These are phyloP conservation scores for Cydia strobilella DNA, from an alignment of 1,140 invertebrate species.

Conservation along the genomic window DNA sequence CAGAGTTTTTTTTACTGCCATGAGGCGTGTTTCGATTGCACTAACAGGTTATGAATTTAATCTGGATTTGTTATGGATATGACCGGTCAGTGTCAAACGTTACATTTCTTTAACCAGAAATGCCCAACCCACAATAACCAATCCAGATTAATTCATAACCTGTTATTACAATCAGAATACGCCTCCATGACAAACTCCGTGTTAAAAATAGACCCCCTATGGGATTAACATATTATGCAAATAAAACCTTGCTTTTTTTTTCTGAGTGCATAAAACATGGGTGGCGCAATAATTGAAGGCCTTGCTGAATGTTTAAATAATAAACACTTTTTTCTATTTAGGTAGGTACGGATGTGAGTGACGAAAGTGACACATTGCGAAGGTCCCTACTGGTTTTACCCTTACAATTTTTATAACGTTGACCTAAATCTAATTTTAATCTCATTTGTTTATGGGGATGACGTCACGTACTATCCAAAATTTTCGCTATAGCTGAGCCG, in stretches of 20 bases:
- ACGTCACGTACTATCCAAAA: too few species aligned
- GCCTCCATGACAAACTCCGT: not conserved
- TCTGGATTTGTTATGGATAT: too few species aligned
- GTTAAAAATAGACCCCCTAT: not conserved
- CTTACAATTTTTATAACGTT: not conserved
- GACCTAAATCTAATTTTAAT: not conserved
- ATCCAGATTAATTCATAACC: too few species aligned
- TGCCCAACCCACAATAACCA: too few species aligned
- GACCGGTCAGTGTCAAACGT: too few species aligned
- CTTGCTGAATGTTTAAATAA: conserved; percentile 13
- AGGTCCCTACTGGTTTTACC: not conserved
- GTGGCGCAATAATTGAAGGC: conserved; percentile 3
- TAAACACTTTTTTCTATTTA: conserved; percentile 2
- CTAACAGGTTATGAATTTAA: too few species aligned
- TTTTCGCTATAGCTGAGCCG: too few species aligned
- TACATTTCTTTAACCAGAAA: too few species aligned
- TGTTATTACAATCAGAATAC: too few species aligned
- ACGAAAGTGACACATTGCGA: not conserved
- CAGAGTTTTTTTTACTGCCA: not conserved
- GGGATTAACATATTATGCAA: conserved; percentile 27
- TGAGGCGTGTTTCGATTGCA: too few species aligned
- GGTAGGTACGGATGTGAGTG: not conserved
- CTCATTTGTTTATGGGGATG: too few species aligned
- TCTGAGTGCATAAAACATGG: conserved; percentile 5
- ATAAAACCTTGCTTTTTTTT: conserved; percentile 15